Evolutionary conservation across 2,797 vertebrate genomes (phyloP).

Genomic region (Cynodonichthys magdalenae): DNA sequence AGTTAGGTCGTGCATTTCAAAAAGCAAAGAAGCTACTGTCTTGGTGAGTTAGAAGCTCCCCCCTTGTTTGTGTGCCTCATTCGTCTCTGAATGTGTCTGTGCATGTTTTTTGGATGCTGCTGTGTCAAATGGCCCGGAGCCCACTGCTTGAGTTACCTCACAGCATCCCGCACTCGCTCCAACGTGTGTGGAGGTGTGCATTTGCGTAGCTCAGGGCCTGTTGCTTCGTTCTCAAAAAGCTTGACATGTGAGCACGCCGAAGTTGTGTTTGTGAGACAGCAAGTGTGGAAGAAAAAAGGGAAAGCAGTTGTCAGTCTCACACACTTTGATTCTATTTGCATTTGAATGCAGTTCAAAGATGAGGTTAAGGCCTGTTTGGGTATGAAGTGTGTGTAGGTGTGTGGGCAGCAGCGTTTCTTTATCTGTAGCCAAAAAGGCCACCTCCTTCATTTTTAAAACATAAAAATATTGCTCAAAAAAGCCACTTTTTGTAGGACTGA

Average conservation of each 20-base stretch:
- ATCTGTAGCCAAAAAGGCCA: conserved; percentile 49
- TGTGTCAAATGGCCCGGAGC: conserved; percentile 52
- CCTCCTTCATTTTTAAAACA: conserved; percentile 59
- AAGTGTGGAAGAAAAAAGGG: conserved; percentile 30
- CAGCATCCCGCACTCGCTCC: conserved; percentile 67
- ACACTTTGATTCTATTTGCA: conserved; percentile 46
- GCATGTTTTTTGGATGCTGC: conserved; percentile 43
- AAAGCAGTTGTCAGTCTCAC: conserved; percentile 51
- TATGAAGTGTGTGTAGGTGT: conserved; percentile 27
- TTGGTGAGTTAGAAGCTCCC: background rate
- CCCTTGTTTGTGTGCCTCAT: background rate
- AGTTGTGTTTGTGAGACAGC: conserved; percentile 27
- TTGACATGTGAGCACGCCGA: too few relatives aligned
- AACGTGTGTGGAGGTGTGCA: conserved; percentile 40
- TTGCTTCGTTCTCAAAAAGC: too few relatives aligned
- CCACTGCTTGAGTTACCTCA: conserved; percentile 62
- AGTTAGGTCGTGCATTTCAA: background rate
- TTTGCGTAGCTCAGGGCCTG: too few relatives aligned
- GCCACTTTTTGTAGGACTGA: background rate
- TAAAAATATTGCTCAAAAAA: conserved; percentile 32
- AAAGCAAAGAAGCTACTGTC: background rate
- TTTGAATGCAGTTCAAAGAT: conserved; percentile 55
- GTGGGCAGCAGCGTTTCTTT: conserved; percentile 49
- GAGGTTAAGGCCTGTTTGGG: conserved; percentile 37
- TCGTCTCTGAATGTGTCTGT: conserved; percentile 37